Conservation (phyloP, 2,888 invertebrate species). For the Eretmocerus hayati region DNA sequence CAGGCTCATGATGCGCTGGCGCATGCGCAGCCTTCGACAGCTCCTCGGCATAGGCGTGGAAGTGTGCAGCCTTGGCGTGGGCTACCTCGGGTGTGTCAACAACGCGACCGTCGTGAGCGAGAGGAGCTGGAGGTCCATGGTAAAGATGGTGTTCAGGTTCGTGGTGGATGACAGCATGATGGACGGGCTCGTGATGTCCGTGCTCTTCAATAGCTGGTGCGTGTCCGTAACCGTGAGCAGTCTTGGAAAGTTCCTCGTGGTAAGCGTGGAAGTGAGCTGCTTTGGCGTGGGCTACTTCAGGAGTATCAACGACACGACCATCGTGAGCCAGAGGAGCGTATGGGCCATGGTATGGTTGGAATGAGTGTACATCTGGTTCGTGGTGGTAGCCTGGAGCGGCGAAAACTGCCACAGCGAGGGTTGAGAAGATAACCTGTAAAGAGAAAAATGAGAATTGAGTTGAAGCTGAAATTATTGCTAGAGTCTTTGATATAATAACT, state of each 20-base stretch:
- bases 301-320: conserved; percentile 33
- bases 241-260: conserved; percentile 24
- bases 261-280: conserved; percentile 32
- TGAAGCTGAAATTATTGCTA: no score
- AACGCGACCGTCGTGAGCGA: conserved; percentile 35
- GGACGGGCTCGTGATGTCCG: conserved; percentile 6
- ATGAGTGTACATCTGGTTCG: conserved; percentile 13
- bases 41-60: conserved; percentile 34
- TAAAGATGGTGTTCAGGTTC: conserved; percentile 20
- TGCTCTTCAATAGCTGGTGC: conserved; percentile 8
- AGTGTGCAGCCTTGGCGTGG: conserved; percentile 39
- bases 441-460: neutral
- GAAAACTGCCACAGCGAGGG: conserved; percentile 21
- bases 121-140: conserved; percentile 36
- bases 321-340: conserved; percentile 34
- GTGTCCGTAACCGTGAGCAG: conserved; percentile 7
- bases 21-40: conserved; percentile 28
- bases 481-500: no score
- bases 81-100: conserved; percentile 42
- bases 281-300: conserved; percentile 36
- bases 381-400: conserved; percentile 25
- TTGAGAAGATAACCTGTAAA: conserved; percentile 27
- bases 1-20: conserved; percentile 12
- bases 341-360: conserved; percentile 33
- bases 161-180: conserved; percentile 17